Base-by-base conservation (phyloP, 2,797 vertebrate genomes). In the Xiphophorus birchmanni region DNA sequence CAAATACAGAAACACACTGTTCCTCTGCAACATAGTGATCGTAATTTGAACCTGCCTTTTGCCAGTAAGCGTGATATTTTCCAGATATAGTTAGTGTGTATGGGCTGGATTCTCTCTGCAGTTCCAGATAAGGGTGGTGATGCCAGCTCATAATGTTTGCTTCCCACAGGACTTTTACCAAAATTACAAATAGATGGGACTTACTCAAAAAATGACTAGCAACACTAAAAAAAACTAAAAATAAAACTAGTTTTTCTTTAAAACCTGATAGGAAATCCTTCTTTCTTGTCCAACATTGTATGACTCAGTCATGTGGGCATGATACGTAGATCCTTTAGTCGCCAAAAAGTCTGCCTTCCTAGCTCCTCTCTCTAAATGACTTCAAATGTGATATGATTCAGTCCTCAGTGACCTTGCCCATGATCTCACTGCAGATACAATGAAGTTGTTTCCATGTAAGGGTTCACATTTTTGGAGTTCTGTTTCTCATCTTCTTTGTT, bases 31-130 rank as follows among this genome's bases (percentile, higher is more conserved):
- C 78, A 80, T 84, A 78, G 56, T 79, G 63, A 74, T 74, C 75
- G 92, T 91, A 93, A 95, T 82, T 50, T 82, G 91, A 95, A 91
- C 91, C 91, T 74, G 73, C 77, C 78, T 83, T 69, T 82, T 94
- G 92, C 93, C 91, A 78, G 94, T 93, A 95, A 95, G 87, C 74
- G 63, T 40, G 86, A 92, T 78, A 82, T 91, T 71, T 93, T 94
- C 92, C 90, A 73, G 87, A 89, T 86, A 84, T 75, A 72, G 87
- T 88, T 84, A 84, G 77, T 77, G 86, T 85, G 82, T 15, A 76
- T 90, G 87, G 21, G 40, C 76, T 74, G 54, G 2, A 72, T 85
- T 87, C 74, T 80, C 52, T 80, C 72, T 83, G 91, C 50, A 75
- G 85, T 79, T 74, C 67, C 73, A 23, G 86, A 89, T 87, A 82